A percentile compares a stretch with the other conserved stretches of the same genome.
phyloP scores from a whole-genome alignment of 2,797 vertebrate genomes.

The Anas bernieri region DNA sequence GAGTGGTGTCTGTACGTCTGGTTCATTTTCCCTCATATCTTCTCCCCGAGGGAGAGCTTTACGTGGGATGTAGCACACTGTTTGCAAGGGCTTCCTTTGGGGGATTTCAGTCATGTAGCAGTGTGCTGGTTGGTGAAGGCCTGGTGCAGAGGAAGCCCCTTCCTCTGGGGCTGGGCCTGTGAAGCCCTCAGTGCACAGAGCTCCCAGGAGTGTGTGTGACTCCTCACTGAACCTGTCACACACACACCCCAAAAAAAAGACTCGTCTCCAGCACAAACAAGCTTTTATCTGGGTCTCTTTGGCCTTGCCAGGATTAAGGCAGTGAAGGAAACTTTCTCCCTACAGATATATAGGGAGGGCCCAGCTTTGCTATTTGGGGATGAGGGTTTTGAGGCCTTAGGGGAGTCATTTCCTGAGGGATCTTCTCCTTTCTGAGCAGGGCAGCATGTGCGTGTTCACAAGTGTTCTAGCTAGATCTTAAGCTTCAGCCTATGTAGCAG shows the following conservation, averaged over 20 bases:
- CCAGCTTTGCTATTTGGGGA: not conserved
- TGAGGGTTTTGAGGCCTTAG: not conserved
- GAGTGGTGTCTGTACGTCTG: constrained; percentile 67
- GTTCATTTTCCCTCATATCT: constrained; percentile 43
- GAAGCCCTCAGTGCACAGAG: not conserved
- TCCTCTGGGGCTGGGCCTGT: not conserved
- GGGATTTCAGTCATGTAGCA: not conserved
- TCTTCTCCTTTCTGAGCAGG: not conserved
- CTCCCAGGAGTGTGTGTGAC: not conserved
- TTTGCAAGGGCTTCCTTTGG: constrained; percentile 53
- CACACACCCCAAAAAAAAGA: not conserved
- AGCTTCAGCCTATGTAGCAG: not conserved
- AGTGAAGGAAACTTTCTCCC: not conserved
- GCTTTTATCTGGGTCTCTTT: not conserved
- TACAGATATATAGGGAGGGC: not conserved
- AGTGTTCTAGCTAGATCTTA: not conserved
- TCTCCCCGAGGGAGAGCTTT: constrained; percentile 47
- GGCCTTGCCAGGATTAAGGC: not conserved
- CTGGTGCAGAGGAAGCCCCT: not conserved
- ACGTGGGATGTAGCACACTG: constrained; percentile 34
- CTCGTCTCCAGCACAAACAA: not conserved
- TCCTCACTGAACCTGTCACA: not conserved
- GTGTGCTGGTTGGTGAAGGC: not conserved
- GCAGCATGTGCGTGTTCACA: rapidly evolving
- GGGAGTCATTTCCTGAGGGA: not conserved